A percentile compares a stretch with the other conserved stretches of the same genome.
Conservation (phyloP, 2,113 vertebrate genomes). For the Eonycteris spelaea region DNA sequence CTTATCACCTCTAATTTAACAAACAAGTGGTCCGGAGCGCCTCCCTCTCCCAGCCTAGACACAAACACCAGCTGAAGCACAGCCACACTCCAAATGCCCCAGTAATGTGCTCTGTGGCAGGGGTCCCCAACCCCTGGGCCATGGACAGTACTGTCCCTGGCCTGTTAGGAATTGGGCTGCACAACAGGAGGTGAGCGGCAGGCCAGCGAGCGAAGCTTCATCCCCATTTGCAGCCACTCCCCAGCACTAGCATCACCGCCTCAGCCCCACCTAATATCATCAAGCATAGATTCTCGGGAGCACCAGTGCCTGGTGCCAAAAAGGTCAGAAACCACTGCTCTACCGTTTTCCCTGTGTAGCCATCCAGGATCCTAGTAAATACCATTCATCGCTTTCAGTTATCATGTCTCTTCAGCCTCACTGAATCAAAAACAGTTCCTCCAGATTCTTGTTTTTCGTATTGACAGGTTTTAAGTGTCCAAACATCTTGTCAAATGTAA, state of each 20-base stretch:
- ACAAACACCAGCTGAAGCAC: background rate
- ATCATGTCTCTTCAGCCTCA: background rate
- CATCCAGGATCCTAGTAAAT: background rate
- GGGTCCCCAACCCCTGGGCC: no score
- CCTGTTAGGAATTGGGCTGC: no score
- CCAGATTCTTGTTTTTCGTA: background rate
- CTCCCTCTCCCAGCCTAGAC: background rate
- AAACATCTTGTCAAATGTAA: background rate
- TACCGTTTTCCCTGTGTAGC: background rate
- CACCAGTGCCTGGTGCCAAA: no score
- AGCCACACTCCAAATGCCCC: background rate
- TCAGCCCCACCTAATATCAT: no score
- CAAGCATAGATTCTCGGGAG: no score
- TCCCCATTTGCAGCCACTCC: no score
- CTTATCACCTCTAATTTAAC: background rate
- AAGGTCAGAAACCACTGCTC: no score
- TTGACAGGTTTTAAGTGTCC: background rate
- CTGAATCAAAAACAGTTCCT: background rate
- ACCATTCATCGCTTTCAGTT: background rate
- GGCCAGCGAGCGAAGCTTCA: no score
- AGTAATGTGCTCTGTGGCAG: no score
- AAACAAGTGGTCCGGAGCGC: background rate
- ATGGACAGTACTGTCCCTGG: no score
- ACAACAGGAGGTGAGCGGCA: no score
- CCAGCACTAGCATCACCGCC: no score